Percentiles rank a stretch among this genome's conserved stretches.
Conservation (phyloP, 2,888 invertebrate species). For the Bibio marci region DNA sequence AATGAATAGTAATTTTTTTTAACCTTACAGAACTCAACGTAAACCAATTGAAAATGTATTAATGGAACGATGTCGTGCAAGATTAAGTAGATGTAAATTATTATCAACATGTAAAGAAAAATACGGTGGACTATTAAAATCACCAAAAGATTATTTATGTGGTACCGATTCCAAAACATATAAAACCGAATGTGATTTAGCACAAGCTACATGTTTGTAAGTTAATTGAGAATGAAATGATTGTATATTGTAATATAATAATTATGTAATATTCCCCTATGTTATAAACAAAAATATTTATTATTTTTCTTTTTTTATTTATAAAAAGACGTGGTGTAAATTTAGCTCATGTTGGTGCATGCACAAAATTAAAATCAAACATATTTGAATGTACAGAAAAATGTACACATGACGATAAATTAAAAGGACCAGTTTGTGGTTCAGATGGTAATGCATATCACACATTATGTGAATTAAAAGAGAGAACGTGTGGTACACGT, state of each 20-base stretch:
- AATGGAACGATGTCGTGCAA: slow-evolving; percentile 62
- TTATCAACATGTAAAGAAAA: slow-evolving; percentile 42
- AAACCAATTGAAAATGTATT: slow-evolving; percentile 27
- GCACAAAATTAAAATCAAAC: slow-evolving; percentile 58
- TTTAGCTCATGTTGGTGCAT: slow-evolving; percentile 75
- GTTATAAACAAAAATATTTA: not conserved
- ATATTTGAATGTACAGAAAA: slow-evolving; percentile 36
- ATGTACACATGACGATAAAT: slow-evolving; percentile 37
- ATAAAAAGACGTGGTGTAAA: slow-evolving; percentile 60
- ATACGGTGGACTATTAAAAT: slow-evolving; percentile 31
- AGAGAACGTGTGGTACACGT: slow-evolving; percentile 68
- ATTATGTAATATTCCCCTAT: too few relatives aligned
- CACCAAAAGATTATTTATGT: slow-evolving; percentile 63
- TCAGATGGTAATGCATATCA: slow-evolving; percentile 80
- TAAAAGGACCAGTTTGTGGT: slow-evolving; percentile 63
- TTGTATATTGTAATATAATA: too few relatives aligned
- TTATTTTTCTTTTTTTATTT: slow-evolving; percentile 3
- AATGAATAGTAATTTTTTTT: too few relatives aligned
- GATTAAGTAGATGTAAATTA: slow-evolving; percentile 59
- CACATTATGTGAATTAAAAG: slow-evolving; percentile 70
- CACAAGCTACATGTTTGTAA: slow-evolving; percentile 71
- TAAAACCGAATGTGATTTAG: slow-evolving; percentile 64
- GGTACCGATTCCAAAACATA: slow-evolving; percentile 80
- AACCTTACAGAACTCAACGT: slow-evolving; percentile 18
- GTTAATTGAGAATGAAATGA: slow-evolving; percentile 23